phyloP scores from a whole-genome alignment of 2,113 vertebrate genomes.

The Galbula dea region DNA sequence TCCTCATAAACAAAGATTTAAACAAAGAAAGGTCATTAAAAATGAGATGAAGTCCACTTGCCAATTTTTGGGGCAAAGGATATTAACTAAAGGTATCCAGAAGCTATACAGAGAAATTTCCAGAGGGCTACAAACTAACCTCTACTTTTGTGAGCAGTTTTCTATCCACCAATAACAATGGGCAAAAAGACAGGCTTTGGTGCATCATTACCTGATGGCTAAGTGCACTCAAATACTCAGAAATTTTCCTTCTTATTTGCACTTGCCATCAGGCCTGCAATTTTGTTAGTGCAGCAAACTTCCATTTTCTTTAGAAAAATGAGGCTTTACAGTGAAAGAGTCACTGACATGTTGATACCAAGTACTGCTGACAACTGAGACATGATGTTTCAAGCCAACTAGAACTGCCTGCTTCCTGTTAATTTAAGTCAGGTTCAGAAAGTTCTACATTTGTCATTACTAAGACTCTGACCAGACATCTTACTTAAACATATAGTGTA shows the following conservation, averaged over 20 bases:
- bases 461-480: background rate
- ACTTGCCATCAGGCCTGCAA: background rate
- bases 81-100: background rate
- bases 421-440: background rate
- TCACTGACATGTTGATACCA: background rate
- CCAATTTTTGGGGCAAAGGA: background rate
- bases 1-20: background rate
- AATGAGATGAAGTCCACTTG: background rate
- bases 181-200: background rate
- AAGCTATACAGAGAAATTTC: background rate
- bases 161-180: background rate
- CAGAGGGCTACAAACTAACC: background rate
- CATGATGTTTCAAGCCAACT: background rate
- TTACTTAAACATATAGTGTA: background rate
- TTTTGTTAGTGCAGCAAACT: background rate
- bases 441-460: background rate
- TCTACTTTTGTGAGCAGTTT: background rate
- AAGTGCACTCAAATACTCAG: background rate
- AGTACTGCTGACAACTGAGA: background rate
- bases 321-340: background rate
- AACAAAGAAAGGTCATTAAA: background rate
- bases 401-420: background rate
- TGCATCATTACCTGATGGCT: background rate
- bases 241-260: background rate
- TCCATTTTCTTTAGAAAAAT: background rate